A percentile compares a stretch with the other conserved stretches of the same genome.
These are phyloP conservation scores for Mobula birostris DNA, from an alignment of 2,113 vertebrate genomes.

Conservation along the genomic window DNA sequence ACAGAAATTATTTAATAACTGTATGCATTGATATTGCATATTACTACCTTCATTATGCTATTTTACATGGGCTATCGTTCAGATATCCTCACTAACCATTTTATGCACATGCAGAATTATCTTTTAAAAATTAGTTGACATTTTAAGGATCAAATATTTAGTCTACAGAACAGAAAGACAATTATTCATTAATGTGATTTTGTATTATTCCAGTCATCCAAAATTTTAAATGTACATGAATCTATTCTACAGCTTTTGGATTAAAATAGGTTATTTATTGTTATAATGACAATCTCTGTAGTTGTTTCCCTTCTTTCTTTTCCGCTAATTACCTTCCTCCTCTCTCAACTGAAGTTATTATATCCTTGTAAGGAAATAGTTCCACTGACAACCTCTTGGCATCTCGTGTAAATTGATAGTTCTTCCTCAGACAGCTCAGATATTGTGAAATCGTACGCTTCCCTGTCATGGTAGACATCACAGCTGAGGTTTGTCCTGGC, in stretches of 20 bases:
- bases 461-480: neutral
- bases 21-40: neutral
- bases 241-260: neutral
- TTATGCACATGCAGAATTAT: neutral
- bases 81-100: neutral
- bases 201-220: neutral
- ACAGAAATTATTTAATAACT: slow-evolving; percentile 14
- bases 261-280: neutral
- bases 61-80: neutral
- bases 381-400: neutral
- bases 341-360: neutral
- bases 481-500: neutral
- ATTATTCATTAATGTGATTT: neutral
- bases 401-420: neutral
- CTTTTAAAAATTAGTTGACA: neutral
- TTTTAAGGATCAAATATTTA: neutral
- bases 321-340: neutral
- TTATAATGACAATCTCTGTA: neutral
- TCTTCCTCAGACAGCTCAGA: neutral
- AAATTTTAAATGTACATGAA: neutral
- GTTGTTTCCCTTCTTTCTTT: neutral
- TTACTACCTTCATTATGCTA: neutral
- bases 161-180: neutral
- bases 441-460: neutral
- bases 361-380: neutral